These are phyloP conservation scores for Valencia hispanica DNA, from an alignment of 2,797 vertebrate genomes.

Conservation along the genomic window DNA sequence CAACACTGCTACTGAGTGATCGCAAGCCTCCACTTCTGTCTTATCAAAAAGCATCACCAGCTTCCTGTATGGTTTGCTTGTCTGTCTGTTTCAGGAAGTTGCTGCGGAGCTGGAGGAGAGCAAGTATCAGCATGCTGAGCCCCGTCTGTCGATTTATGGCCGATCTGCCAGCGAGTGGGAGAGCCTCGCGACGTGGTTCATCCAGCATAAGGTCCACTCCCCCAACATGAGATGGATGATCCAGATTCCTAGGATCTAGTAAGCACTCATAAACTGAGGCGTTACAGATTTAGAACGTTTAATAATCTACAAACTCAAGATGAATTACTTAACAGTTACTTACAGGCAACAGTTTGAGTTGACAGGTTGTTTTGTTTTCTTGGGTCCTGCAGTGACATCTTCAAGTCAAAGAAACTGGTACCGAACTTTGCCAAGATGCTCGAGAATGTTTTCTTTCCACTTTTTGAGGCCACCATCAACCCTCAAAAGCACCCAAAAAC, in stretches of 20 bases:
- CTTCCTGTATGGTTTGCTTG: constrained; percentile 30
- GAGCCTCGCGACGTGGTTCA: constrained; percentile 91
- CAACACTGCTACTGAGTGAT: background rate
- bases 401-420: constrained; percentile 89
- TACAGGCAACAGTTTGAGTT: constrained; percentile 4
- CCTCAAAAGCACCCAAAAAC: constrained; percentile 89
- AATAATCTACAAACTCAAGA: background rate
- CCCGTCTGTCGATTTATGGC: constrained; percentile 95
- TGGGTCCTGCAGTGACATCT: constrained; percentile 90
- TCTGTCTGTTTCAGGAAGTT: constrained; percentile 86
- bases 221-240: constrained; percentile 98
- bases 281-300: background rate
- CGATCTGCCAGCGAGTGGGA: constrained; percentile 89
- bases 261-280: constrained; percentile 65
- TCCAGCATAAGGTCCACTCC: constrained; percentile 92
- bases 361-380: constrained; percentile 8
- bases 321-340: background rate
- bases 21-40: constrained; percentile 8
- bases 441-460: constrained; percentile 93
- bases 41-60: constrained; percentile 10
- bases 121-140: constrained; percentile 95
- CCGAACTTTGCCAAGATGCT: constrained; percentile 93
- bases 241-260: constrained; percentile 98
- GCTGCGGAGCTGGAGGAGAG: constrained; percentile 91
- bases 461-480: constrained; percentile 94